A percentile compares a stretch with the other conserved stretches of the same genome.
These are phyloP conservation scores for Caenorhabditis doughertyi DNA, from an alignment of 2,888 invertebrate genomes.

Conservation along the genomic window DNA sequence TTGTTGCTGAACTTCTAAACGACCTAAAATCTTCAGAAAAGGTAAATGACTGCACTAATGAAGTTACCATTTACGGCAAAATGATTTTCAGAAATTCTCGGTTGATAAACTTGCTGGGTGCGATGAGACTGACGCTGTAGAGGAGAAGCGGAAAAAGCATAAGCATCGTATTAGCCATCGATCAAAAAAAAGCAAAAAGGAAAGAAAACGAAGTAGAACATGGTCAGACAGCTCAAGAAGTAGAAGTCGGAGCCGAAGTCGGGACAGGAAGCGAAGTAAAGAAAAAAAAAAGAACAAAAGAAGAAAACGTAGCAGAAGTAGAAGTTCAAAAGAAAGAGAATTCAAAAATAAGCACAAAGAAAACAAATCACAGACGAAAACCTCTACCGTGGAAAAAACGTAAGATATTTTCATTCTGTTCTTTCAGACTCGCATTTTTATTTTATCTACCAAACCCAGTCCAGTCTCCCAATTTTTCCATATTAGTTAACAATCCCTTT, in stretches of 20 bases:
- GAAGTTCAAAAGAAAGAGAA: constrained; percentile 2
- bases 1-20: constrained; percentile 59
- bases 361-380: background rate
- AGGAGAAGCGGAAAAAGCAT: constrained; percentile 24
- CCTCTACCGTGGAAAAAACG: background rate
- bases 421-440: too few species aligned
- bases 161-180: constrained; percentile 38
- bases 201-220: constrained; percentile 32
- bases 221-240: constrained; percentile 17
- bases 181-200: constrained; percentile 52
- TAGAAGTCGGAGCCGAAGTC: constrained; percentile 31
- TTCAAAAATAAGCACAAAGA: constrained; percentile 3
- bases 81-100: constrained; percentile 49
- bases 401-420: constrained; percentile 1
- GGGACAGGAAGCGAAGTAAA: background rate
- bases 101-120: constrained; percentile 48
- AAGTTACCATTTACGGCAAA: too few species aligned
- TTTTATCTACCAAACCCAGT: background rate
- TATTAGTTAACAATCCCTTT: too few species aligned
- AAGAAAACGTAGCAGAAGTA: background rate
- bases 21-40: constrained; percentile 51
- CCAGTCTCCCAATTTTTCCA: too few species aligned
- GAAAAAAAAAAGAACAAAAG: constrained; percentile 29
- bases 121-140: constrained; percentile 19
- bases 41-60: constrained; percentile 33